These are phyloP conservation scores for Calephelis virginiensis DNA, from an alignment of 1,140 invertebrate genomes.

Conservation along the genomic window DNA sequence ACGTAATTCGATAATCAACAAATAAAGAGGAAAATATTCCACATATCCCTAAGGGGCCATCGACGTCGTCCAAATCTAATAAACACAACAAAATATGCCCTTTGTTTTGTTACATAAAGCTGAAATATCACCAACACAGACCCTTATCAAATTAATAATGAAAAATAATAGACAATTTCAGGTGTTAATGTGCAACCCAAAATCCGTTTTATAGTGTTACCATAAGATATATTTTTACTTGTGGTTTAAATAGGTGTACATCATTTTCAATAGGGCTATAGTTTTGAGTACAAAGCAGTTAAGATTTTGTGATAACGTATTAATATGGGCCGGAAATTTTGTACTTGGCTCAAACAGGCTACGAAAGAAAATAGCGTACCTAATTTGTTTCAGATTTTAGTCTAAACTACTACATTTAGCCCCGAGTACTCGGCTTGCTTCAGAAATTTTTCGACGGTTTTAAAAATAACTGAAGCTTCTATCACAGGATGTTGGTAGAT, in stretches of 20 bases:
- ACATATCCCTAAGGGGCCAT: constrained; percentile 9
- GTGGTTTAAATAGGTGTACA: constrained; percentile 49
- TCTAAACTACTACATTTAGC: constrained; percentile 4
- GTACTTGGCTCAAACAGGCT: constrained; percentile 43
- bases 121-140: constrained; percentile 36
- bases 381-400: constrained; percentile 45
- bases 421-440: background rate
- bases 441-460: background rate
- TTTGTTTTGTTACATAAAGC: constrained; percentile 22
- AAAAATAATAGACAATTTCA: constrained; percentile 55
- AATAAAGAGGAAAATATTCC: constrained; percentile 12
- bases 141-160: constrained; percentile 73
- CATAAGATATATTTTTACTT: constrained; percentile 41
- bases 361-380: constrained; percentile 54
- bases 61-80: constrained; percentile 2
- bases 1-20: constrained; percentile 8
- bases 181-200: constrained; percentile 21
- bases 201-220: constrained; percentile 27
- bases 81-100: constrained; percentile 16
- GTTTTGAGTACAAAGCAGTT: constrained; percentile 72
- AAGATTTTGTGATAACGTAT: constrained; percentile 72
- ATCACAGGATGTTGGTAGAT: background rate
- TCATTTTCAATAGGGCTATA: constrained; percentile 66
- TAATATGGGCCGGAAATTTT: constrained; percentile 74
- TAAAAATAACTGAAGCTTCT: background rate